phyloP scores from a whole-genome alignment of 2,113 vertebrate genomes.

The Bathybates hornii region DNA sequence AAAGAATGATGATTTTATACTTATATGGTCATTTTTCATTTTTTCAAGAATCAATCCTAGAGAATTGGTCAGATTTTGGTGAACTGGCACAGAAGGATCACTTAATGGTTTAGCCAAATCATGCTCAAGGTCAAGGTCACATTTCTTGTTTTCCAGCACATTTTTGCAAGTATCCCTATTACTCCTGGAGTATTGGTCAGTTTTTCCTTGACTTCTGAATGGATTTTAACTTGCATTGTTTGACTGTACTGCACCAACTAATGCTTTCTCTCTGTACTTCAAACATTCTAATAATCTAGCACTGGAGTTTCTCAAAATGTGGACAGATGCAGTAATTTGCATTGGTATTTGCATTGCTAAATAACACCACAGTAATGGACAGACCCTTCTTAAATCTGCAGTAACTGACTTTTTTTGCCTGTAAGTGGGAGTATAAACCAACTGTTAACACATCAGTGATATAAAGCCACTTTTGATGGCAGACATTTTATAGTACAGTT shows the following conservation, averaged over 20 bases:
- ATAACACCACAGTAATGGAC: not conserved
- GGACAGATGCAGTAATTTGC: not conserved
- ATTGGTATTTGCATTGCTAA: not conserved
- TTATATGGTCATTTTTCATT: not conserved
- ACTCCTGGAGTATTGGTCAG: not conserved
- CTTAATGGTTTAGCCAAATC: not conserved
- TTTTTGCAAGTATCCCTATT: not conserved
- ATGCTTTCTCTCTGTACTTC: not conserved
- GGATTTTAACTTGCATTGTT: not conserved
- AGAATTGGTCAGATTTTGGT: not conserved
- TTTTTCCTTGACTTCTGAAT: not conserved
- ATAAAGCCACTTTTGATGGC: not conserved
- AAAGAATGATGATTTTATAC: not conserved
- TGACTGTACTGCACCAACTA: not conserved
- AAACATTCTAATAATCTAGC: not conserved
- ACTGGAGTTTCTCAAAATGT: not conserved
- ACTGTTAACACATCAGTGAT: not conserved
- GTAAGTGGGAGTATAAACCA: not conserved
- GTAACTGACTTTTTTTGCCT: not conserved
- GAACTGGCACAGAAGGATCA: not conserved
- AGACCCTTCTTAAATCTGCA: not conserved
- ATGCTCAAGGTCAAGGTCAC: not conserved
- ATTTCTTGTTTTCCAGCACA: not conserved
- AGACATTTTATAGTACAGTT: not conserved
- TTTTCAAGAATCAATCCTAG: not conserved